These are phyloP conservation scores for Heliconius charithonia DNA, from an alignment of 2,888 invertebrate genomes.

Conservation along the genomic window DNA sequence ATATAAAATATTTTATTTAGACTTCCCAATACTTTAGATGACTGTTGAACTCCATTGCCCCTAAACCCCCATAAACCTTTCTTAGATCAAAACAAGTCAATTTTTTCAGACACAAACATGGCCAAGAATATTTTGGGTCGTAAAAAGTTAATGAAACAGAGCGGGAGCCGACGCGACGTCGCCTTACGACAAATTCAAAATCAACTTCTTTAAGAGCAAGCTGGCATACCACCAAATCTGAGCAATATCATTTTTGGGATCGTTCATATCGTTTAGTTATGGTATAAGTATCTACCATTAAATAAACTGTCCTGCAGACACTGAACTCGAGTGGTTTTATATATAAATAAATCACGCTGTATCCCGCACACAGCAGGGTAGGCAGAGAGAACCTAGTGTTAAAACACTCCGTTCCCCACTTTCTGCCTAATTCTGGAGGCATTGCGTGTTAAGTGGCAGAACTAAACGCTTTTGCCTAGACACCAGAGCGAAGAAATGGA, in stretches of 20 bases:
- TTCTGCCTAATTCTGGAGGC: no score
- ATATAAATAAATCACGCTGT: no score
- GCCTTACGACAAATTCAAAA: constrained; percentile 53
- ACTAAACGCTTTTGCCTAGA: no score
- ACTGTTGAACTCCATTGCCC: constrained; percentile 47
- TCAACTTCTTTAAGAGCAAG: constrained; percentile 47
- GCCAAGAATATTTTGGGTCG: constrained; percentile 58
- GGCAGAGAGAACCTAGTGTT: no score
- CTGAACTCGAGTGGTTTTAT: no score
- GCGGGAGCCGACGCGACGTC: constrained; percentile 49
- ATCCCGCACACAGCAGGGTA: no score
- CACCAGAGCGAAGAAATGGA: no score
- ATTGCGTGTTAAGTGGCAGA: no score
- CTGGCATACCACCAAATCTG: constrained; percentile 50
- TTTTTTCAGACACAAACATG: constrained; percentile 40
- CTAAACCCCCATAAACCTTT: constrained; percentile 44
- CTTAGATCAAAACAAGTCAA: constrained; percentile 47
- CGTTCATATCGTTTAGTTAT: neutral
- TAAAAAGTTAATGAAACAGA: constrained; percentile 69
- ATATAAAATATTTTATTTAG: no score
- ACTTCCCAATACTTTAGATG: neutral
- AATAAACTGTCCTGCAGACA: neutral
- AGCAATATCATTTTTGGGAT: constrained; percentile 27
- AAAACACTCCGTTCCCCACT: no score
- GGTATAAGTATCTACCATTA: no score